These are phyloP conservation scores for Dermatophagoides farinae DNA, from an alignment of 1,140 invertebrate species.

Conservation along the genomic window DNA sequence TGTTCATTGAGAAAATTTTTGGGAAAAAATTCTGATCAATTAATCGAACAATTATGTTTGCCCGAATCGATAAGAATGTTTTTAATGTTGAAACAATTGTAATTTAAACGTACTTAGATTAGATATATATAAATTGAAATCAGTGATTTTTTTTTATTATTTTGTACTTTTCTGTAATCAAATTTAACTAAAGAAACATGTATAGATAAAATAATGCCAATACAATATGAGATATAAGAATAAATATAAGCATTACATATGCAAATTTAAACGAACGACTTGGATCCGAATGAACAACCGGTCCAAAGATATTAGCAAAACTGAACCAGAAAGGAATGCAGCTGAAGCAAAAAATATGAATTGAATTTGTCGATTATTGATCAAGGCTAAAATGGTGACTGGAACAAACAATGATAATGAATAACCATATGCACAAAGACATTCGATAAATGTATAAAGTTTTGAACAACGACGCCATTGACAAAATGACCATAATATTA, in stretches of 20 bases:
- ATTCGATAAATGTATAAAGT: constrained; percentile 43
- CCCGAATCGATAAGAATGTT: neutral
- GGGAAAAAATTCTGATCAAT: neutral
- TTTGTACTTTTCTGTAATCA: neutral
- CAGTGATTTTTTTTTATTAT: no score
- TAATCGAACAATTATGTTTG: neutral
- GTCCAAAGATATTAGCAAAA: constrained; percentile 13
- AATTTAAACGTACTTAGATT: no score
- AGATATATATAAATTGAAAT: no score
- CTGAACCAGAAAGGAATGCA: constrained; percentile 14
- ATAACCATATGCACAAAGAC: constrained; percentile 86
- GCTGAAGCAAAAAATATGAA: constrained; percentile 10
- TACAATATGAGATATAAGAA: constrained; percentile 10
- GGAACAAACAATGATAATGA: constrained; percentile 82
- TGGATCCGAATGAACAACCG: constrained; percentile 16
- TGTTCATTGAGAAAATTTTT: neutral
- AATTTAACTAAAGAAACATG: constrained; percentile 13
- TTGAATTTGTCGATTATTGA: constrained; percentile 10
- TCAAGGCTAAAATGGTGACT: constrained; percentile 39
- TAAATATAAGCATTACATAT: constrained; percentile 15
- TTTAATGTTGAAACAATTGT: neutral
- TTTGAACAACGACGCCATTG: constrained; percentile 52
- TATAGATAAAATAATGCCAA: constrained; percentile 13
- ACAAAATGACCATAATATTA: constrained; percentile 55
- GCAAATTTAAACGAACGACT: constrained; percentile 7